These are phyloP conservation scores for Cebus imitator DNA, from an alignment of 2,113 vertebrate species.

Conservation along the genomic window DNA sequence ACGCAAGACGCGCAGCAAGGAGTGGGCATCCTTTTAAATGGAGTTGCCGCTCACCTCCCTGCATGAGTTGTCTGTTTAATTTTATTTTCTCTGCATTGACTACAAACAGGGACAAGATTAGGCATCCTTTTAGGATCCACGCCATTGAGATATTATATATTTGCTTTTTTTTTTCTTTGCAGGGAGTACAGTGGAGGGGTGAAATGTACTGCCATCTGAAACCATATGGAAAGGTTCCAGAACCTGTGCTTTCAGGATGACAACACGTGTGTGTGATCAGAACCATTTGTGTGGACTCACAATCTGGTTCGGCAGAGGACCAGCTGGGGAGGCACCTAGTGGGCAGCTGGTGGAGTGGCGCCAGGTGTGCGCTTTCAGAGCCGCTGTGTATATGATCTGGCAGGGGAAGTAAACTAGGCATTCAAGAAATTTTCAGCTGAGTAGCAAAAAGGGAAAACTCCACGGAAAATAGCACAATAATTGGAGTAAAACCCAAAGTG, in stretches of 20 bases:
- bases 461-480: constrained; percentile 57
- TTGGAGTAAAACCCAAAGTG: constrained; percentile 56
- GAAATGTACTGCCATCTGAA: neutral
- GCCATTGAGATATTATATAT: neutral
- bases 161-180: neutral
- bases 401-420: constrained; percentile 60
- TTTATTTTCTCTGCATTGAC: neutral
- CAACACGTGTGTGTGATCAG: neutral
- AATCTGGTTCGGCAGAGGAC: constrained; percentile 12
- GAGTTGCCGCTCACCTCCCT: neutral
- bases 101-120: neutral
- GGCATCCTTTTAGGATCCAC: neutral
- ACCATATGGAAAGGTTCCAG: neutral
- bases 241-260: neutral
- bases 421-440: constrained; percentile 72
- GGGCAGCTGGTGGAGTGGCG: neutral
- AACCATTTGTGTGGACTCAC: neutral
- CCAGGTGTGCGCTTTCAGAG: constrained; percentile 61
- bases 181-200: no score
- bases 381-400: constrained; percentile 63
- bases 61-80: neutral
- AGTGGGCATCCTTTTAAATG: neutral
- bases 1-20: no score
- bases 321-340: neutral
- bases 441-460: constrained; percentile 21